A percentile compares a stretch with the other conserved stretches of the same genome.
These are phyloP conservation scores for Asteroscopus sphinx DNA, from an alignment of 2,888 invertebrate genomes.

Conservation along the genomic window DNA sequence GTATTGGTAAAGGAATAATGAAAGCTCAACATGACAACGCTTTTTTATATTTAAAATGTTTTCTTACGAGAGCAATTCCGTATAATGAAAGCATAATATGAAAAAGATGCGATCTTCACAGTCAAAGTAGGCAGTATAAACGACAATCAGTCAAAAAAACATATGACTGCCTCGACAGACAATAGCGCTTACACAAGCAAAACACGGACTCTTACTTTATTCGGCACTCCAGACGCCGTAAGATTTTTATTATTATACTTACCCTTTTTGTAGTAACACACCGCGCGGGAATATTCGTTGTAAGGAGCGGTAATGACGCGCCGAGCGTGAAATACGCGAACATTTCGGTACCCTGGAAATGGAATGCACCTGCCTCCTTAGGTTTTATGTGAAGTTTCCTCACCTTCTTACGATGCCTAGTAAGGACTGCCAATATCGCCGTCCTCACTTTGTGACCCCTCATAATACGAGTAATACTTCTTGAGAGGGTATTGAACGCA, in stretches of 20 bases:
- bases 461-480: conserved; percentile 88
- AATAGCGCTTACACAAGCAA: conserved; percentile 62
- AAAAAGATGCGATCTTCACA: conserved; percentile 27
- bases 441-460: conserved; percentile 89
- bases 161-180: conserved; percentile 56
- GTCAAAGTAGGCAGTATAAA: conserved; percentile 43
- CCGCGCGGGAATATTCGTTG: conserved; percentile 71
- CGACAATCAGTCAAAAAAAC: conserved; percentile 50
- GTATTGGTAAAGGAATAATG: background rate
- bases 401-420: conserved; percentile 85
- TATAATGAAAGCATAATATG: conserved; percentile 18
- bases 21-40: conserved; percentile 3
- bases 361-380: conserved; percentile 89
- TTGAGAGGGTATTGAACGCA: conserved; percentile 86
- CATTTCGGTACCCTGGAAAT: conserved; percentile 86
- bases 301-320: conserved; percentile 82
- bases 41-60: conserved; percentile 20
- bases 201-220: conserved; percentile 73
- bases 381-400: conserved; percentile 88
- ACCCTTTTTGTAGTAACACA: conserved; percentile 80
- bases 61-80: conserved; percentile 14
- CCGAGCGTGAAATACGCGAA: conserved; percentile 87
- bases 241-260: conserved; percentile 86
- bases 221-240: conserved; percentile 73
- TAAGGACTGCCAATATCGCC: conserved; percentile 87